phyloP scores from a whole-genome alignment of 2,113 vertebrate genomes.

The Dascyllus trimaculatus region DNA sequence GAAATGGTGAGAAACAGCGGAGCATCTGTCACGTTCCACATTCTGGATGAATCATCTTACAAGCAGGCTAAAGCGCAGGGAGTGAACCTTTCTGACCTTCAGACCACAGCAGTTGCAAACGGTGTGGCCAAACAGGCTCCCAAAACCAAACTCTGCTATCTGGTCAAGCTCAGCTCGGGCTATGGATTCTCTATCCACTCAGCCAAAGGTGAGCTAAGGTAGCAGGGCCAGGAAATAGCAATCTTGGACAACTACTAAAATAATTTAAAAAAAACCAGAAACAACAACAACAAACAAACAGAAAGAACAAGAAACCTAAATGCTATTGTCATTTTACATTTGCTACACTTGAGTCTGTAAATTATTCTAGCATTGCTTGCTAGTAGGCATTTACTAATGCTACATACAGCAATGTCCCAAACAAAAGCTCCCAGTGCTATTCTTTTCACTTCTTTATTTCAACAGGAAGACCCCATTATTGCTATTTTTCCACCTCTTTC shows the following conservation, averaged over 20 bases:
- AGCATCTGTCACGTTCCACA: slow-evolving; percentile 86
- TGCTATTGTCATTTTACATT: no score
- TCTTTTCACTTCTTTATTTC: no score
- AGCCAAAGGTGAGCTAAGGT: slow-evolving; percentile 83
- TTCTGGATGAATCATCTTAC: slow-evolving; percentile 89
- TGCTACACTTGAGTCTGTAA: no score
- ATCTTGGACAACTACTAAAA: background rate
- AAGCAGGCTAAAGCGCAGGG: slow-evolving; percentile 83
- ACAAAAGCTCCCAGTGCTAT: no score
- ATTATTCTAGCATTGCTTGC: no score
- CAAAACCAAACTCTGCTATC: slow-evolving; percentile 90
- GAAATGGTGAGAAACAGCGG: slow-evolving; percentile 88
- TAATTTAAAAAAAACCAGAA: no score
- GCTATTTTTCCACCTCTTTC: no score
- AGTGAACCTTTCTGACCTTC: slow-evolving; percentile 80
- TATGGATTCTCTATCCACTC: slow-evolving; percentile 93
- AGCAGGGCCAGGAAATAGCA: background rate
- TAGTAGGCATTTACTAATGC: no score
- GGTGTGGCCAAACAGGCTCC: slow-evolving; percentile 57
- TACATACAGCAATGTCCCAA: no score
- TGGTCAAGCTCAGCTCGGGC: slow-evolving; percentile 85
- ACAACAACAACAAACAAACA: no score
- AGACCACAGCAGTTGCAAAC: slow-evolving; percentile 56
- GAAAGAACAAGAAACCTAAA: no score
- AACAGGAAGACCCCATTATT: no score